Evolutionary conservation across 2,888 invertebrate genomes (phyloP).

Genomic region (Cephus rjabovi): DNA sequence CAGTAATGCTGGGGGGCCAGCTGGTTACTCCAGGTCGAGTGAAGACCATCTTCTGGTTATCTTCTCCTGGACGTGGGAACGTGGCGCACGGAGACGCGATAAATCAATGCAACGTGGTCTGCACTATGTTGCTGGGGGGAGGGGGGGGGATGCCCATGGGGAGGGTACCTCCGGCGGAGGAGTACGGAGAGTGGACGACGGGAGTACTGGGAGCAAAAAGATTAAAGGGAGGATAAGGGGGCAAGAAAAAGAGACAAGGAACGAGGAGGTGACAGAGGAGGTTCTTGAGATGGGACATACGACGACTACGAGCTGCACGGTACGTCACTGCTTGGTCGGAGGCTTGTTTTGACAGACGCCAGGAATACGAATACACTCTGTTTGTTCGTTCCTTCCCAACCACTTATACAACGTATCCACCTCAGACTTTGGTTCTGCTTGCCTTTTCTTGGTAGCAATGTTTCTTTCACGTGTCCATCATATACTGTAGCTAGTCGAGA

Average conservation of each 20-base stretch:
- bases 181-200: neutral
- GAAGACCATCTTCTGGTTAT: neutral
- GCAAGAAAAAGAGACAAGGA: conserved; percentile 10
- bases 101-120: conserved; percentile 6
- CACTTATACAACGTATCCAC: conserved; percentile 26
- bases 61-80: neutral
- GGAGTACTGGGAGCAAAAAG: neutral
- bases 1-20: neutral
- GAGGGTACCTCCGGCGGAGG: neutral
- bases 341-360: conserved; percentile 57
- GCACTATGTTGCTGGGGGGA: neutral
- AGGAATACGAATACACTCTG: conserved; percentile 43
- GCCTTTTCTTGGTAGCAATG: conserved; percentile 7
- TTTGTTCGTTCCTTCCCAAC: conserved; percentile 43
- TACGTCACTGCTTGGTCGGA: conserved; percentile 10
- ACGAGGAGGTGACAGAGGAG: conserved; percentile 2
- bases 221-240: neutral
- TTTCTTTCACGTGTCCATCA: neutral
- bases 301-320: neutral
- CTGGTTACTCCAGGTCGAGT: neutral
- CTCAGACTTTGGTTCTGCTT: conserved; percentile 14
- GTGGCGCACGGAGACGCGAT: conserved; percentile 3
- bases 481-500: neutral
- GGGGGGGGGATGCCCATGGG: too few species aligned
- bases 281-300: conserved; percentile 1